Base-by-base conservation (phyloP, 2,888 invertebrate species). In the Caenorhabditis imperialis region DNA sequence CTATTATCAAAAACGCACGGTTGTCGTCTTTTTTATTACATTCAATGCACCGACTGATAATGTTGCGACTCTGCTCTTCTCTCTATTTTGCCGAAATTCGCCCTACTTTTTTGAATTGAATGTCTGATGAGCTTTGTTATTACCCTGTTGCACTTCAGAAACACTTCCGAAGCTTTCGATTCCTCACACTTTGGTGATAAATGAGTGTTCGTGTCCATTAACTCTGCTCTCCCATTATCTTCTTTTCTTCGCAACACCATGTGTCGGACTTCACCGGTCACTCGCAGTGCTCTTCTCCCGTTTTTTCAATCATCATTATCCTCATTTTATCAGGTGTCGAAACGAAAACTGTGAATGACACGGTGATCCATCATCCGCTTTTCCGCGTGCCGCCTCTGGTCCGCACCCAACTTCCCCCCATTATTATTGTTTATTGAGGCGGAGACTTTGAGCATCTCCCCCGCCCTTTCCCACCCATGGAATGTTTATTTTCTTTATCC, bases 341-440 rank as follows among this genome's bases (percentile, higher is more conserved):
- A 65, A 65, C 38, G 48, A 57, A 65, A 57, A 55, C 48, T 63
- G 53, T 55, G 65, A 65, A 65, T 65, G 65, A 65, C 65, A 65
- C 57, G 57, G 42, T 65, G 27, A 65, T 65, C 65, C 65, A 65
- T 65, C 65, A 65, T 65, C 42, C 40, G 25, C 62, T 27, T 18
- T 47, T 27, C 14, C 40, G 40, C 42, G 20, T 10, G 35, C 18
- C 25, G n/a, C 8, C 61, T 50, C 37, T 35, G 22, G 50, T 50
- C 50, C 50, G 50, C 35, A 48, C 37, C 47, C 37, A 38, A 4
- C 51, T 30, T 50, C 54, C 30, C 18, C 35, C 57, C 35, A 44
- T 37, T 57, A 57, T 65, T 65, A 57, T 65, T 65, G 65, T 65
- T 65, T 65, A 65, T 65, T 65, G 50, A 65, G 65, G 65, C 65